Evolutionary conservation across 2,888 invertebrate species (phyloP), one percentile per base, ranked within the genome.

Genomic region (Troides helena): DNA sequence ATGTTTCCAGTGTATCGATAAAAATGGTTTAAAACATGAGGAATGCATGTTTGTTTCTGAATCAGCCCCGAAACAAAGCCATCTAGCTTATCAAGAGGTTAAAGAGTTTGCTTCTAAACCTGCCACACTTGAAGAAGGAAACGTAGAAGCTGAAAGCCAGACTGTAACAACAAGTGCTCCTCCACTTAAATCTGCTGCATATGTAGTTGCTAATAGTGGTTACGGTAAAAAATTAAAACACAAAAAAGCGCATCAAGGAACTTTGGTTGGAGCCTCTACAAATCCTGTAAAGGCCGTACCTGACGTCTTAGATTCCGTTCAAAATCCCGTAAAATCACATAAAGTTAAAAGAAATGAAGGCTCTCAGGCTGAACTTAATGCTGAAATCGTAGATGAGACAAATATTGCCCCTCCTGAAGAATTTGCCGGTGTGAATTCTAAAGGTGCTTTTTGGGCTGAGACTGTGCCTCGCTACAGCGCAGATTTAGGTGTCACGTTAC

Each of bases 1-100:
- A 0, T 96, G 96, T 80, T 96, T 94, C 81, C 93, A 95, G 75
- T 96, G 96, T 81, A 86, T 94, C 5, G 95, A 96, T 77, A 93
- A 95, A 74, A 93, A 94, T 65, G 96, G 96, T 1, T 89, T 95
- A 65, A 95, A 95, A 82, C 94, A 96, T 78, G 96, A 96, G 84
- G 96, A 96, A 83, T 96, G 96, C 80, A 96, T 96, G 94, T 96
- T 94, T 84, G 94, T 96, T 12, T 95, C 95, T 1, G 95, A 95
- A 76, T 94, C 95, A 0, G 94, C 95, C 59, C 95, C 95, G 0
- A 93, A 94, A 79, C 93, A 93, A 64, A 94, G 94, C 68, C 95
- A 95, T 80, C 85, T 95, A 74, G 94, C 95, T 21, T 95, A 95
- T 79, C 95, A 95, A 79, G 95, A 95, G 85, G 87, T 94, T 1